These are phyloP conservation scores for Atta texana DNA, from an alignment of 1,140 invertebrate genomes.

Conservation along the genomic window DNA sequence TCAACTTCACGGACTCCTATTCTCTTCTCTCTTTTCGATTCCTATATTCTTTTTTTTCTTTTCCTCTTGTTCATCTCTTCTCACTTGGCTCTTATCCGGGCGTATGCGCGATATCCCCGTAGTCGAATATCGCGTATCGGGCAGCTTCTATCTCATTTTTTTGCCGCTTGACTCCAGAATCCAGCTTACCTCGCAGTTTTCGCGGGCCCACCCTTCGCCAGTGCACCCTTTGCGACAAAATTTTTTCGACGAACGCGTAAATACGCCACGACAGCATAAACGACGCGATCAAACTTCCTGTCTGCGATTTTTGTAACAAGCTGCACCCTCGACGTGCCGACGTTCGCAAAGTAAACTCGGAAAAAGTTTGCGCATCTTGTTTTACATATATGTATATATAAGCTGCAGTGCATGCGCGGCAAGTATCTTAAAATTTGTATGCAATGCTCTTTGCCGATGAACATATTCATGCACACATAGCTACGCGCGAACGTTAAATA, in stretches of 20 bases:
- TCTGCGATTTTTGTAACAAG: slow-evolving; percentile 25
- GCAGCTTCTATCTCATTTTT: slow-evolving; percentile 23
- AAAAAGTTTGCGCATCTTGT: slow-evolving; percentile 20
- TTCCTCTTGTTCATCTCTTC: background rate
- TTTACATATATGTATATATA: background rate
- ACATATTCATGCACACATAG: background rate
- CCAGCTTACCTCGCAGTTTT: slow-evolving; percentile 49
- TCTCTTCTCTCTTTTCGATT: background rate
- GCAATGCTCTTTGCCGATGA: background rate
- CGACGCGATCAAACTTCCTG: slow-evolving; percentile 5
- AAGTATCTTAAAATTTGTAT: background rate
- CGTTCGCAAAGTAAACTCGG: slow-evolving; percentile 1
- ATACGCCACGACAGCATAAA: slow-evolving; percentile 49
- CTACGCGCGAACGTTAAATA: background rate
- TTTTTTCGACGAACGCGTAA: slow-evolving; percentile 43
- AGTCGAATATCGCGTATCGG: slow-evolving; percentile 40
- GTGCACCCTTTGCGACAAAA: slow-evolving; percentile 28
- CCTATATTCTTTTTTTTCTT: background rate
- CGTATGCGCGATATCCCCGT: background rate
- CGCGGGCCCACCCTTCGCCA: background rate
- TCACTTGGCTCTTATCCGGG: slow-evolving; percentile 16
- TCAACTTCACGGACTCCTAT: background rate
- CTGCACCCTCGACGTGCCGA: slow-evolving; percentile 15
- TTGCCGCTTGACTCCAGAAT: background rate
- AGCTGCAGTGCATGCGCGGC: too few relatives aligned